Base-by-base conservation (phyloP, 2,888 invertebrate genomes). In the Aplocera efformata region DNA sequence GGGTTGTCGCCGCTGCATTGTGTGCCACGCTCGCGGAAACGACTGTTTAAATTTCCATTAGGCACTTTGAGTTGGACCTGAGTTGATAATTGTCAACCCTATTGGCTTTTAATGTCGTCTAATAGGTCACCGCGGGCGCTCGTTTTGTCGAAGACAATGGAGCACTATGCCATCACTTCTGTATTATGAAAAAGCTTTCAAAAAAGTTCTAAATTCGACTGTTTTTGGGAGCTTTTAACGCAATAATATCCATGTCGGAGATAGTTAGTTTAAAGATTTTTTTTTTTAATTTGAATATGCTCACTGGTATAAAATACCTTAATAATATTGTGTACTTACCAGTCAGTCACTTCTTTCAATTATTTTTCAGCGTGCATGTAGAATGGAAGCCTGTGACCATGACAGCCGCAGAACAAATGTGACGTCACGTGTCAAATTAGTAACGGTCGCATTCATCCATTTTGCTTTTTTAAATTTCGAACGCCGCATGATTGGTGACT, bases 31-130 rank as follows among this genome's bases (percentile, higher is more conserved):
- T 52, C 53, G 52, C 76, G 85, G 83, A 82, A 82, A 74, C 72
- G 66, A 72, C 68, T 79, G 79, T 85, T 88, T 86, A 85, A 86
- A 82, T 80, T 79, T 84, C 86, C 85, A 88, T 86, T 86, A 85
- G 73, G 69, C 72, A 62, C 73, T 71, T 66, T 66, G 69, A 71
- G 69, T 70, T 59, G 67, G 50, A 39, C 23, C 40, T 3, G 53
- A 55, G 59, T 50, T 56, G 55, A 30, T 65, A 65, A 69, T 68
- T 63, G 58, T 60, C 61, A 60, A 52, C 57, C 58, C 60, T 58
- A 53, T 58, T 47, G 46, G 45, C 50, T 56, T 56, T 50, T 45
- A 39, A 48, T 33, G 36, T 30, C 40, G 23, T 41, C 39, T 34
- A 51, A 57, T 49, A 25, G 50, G 32, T 34, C 39, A 52, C 48